Conservation (phyloP, 2,888 invertebrate genomes). For the Drosophila tanythrix region DNA sequence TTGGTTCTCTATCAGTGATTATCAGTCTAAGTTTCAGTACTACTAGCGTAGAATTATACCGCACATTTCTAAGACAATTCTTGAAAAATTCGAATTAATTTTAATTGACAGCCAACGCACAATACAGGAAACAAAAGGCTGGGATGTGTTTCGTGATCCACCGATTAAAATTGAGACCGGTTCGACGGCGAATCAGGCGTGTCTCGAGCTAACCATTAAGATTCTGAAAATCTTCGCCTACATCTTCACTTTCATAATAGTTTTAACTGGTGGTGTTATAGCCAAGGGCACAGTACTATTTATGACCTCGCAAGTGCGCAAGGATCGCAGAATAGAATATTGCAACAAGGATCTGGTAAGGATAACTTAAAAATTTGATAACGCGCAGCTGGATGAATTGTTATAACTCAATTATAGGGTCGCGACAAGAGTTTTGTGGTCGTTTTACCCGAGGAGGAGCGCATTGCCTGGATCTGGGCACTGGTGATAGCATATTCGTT, state of each 20-base stretch:
- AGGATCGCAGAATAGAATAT: constrained; percentile 90
- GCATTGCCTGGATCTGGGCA: constrained; percentile 97
- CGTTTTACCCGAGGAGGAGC: constrained; percentile 92
- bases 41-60: background rate
- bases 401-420: constrained; percentile 86
- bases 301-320: constrained; percentile 95
- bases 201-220: constrained; percentile 93
- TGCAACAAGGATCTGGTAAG: constrained; percentile 94
- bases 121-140: constrained; percentile 95
- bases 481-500: constrained; percentile 93
- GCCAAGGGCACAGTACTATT: constrained; percentile 95
- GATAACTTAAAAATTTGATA: background rate
- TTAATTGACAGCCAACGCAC: constrained; percentile 89
- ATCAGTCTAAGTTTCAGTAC: background rate
- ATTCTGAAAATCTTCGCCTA: constrained; percentile 94
- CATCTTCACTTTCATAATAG: constrained; percentile 92
- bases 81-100: background rate
- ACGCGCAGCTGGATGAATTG: background rate
- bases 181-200: constrained; percentile 94
- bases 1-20: background rate
- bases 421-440: constrained; percentile 94
- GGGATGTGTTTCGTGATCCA: constrained; percentile 98
- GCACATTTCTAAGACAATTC: background rate
- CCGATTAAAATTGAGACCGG: constrained; percentile 95
- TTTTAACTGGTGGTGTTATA: constrained; percentile 93